Conservation (phyloP, 2,113 vertebrate species). For the Lathamus discolor region DNA sequence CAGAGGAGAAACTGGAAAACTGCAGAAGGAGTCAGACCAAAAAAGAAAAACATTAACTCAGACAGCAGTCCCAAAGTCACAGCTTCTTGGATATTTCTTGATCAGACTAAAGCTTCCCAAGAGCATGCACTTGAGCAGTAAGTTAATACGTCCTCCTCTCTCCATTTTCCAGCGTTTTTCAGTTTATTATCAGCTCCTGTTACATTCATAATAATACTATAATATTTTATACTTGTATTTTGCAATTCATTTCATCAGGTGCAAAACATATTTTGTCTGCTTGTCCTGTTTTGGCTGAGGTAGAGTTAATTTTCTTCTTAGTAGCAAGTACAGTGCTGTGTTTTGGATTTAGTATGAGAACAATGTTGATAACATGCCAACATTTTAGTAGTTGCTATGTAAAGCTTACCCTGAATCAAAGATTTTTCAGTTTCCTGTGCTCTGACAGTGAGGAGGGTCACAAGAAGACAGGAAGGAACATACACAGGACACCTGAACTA, state of each 20-base stretch:
- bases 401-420: background rate
- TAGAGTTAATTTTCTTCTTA: background rate
- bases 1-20: background rate
- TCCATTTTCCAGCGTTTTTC: background rate
- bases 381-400: background rate
- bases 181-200: background rate
- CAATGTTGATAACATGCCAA: background rate
- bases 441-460: background rate
- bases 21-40: background rate
- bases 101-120: background rate
- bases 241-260: background rate
- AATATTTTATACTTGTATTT: background rate
- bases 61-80: background rate
- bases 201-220: background rate
- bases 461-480: background rate
- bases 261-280: background rate
- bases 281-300: background rate
- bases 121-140: background rate
- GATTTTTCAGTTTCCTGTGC: background rate
- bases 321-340: background rate
- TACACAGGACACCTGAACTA: background rate
- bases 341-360: background rate
- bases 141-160: background rate
- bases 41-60: background rate
- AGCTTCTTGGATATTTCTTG: background rate